Evolutionary conservation across 1,140 invertebrate genomes (phyloP), one percentile per base, ranked within the genome.

Genomic region (Zophobas morio): DNA sequence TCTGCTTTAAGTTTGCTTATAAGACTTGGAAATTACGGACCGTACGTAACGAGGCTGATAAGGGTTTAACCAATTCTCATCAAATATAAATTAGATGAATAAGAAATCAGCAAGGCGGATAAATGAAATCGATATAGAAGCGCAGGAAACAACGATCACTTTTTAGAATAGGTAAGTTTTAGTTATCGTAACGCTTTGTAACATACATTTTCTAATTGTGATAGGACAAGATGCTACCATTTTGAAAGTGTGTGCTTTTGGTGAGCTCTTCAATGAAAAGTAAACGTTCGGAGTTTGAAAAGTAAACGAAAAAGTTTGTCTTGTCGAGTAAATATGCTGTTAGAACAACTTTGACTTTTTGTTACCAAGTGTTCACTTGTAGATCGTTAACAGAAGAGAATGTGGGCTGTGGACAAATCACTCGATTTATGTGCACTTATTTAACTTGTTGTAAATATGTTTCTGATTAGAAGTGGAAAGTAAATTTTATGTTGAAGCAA

Each of bases 261-360:
- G 60, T 39, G 39, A 46, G 60, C 60, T 36, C 60, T 66, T 20
- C 60, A 66, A 66, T 66, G 60, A 66, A 66, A 66, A 66, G 60
- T 66, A 66, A 66, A 66, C 60, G 60, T 66, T 66, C 60, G 60
- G 20, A 66, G 36, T 66, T 66, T 66, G 60, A 66, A 66, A 66
- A 66, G 60, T 66, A 66, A 66, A 66, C 60, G 60, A 39, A 66
- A 66, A 66, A 66, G 60, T 66, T 66, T 66, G 60, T 39, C 60
- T 66, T 66, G 8, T 20, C 60, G 39, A 40, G 60, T 66, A 66
- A 66, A 66, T 66, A 66, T 66, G 60, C 60, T 39, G 37, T 66
- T 66, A 66, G 60, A 66, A 66, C 60, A 66, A 66, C 60, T 66
- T 66, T 42, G 60, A 42, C 60, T 66, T 66, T 66, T 66, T 66